Evolutionary conservation across 2,797 vertebrate species (phyloP).

Genomic region (Acanthurus lineatus): DNA sequence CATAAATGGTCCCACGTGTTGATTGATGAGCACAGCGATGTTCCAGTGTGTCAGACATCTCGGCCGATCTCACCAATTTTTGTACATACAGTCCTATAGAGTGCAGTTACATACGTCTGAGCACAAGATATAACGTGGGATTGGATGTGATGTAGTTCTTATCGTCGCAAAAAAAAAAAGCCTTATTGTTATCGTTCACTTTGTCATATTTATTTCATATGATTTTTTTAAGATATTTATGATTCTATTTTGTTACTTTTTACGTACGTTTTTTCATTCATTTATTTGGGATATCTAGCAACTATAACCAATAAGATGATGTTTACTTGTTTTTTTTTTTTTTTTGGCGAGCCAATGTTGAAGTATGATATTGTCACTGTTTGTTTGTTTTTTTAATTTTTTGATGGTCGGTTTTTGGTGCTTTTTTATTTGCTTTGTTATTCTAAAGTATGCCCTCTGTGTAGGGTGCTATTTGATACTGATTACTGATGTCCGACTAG

Average conservation of each 20-base stretch:
- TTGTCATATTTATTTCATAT: slow-evolving; percentile 84
- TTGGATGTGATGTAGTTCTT: slow-evolving; percentile 83
- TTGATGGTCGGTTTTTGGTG: slow-evolving; percentile 79
- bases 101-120: slow-evolving; percentile 80
- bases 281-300: slow-evolving; percentile 82
- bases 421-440: slow-evolving; percentile 82
- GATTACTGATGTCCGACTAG: slow-evolving; percentile 83
- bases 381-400: slow-evolving; percentile 76
- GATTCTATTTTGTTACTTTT: slow-evolving; percentile 86
- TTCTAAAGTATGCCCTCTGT: slow-evolving; percentile 79
- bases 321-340: slow-evolving; percentile 66
- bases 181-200: slow-evolving; percentile 87
- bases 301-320: slow-evolving; percentile 85
- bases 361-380: slow-evolving; percentile 79
- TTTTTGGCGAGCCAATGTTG: slow-evolving; percentile 85
- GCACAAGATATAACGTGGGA: slow-evolving; percentile 83
- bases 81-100: slow-evolving; percentile 83
- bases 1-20: slow-evolving; percentile 62
- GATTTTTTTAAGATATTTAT: slow-evolving; percentile 82
- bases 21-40: slow-evolving; percentile 74
- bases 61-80: slow-evolving; percentile 59
- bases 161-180: slow-evolving; percentile 78
- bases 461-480: slow-evolving; percentile 85
- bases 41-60: slow-evolving; percentile 62
- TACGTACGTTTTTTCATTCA: slow-evolving; percentile 75